Conservation (phyloP, 2,888 invertebrate genomes). For the Rhopalosiphum nymphaeae region DNA sequence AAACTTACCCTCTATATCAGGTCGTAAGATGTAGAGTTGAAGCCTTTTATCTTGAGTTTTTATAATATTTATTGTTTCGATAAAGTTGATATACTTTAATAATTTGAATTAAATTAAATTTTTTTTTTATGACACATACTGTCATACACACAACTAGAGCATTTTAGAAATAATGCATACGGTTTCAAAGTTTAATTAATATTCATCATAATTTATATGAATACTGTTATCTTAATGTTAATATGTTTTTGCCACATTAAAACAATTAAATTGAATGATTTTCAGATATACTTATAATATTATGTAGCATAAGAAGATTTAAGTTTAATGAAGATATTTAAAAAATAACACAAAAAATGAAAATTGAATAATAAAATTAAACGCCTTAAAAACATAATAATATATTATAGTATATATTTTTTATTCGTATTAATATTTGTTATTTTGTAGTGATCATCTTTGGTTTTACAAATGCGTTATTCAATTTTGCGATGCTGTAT, state of each 20-base stretch:
- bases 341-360: background rate
- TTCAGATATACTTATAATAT: background rate
- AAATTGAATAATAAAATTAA: background rate
- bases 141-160: background rate
- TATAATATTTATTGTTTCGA: constrained; percentile 4
- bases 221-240: background rate
- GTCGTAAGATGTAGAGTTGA: background rate
- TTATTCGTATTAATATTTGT: background rate
- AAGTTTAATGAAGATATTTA: background rate
- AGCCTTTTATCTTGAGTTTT: background rate
- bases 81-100: background rate
- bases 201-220: background rate
- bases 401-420: no score
- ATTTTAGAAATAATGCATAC: background rate
- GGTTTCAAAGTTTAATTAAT: background rate
- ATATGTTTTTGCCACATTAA: background rate
- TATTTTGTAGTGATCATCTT: background rate
- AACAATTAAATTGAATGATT: background rate
- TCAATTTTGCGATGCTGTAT: background rate
- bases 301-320: background rate
- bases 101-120: background rate
- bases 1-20: background rate
- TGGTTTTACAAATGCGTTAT: background rate
- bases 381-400: no score
- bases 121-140: background rate